Evolutionary conservation across 2,113 vertebrate species (phyloP).

Genomic region (Anolis carolinensis): DNA sequence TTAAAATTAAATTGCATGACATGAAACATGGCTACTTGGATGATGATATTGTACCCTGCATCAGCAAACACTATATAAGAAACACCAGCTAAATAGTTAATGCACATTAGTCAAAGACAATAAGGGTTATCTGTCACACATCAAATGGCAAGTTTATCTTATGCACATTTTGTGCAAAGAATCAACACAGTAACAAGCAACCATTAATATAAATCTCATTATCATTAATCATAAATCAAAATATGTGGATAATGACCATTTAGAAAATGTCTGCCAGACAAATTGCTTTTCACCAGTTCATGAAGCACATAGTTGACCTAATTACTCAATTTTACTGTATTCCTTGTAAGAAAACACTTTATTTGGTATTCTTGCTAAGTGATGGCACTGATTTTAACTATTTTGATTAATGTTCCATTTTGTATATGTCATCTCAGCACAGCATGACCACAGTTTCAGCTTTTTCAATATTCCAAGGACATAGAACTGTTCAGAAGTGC

Average conservation of each 20-base stretch:
- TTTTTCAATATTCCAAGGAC: background rate
- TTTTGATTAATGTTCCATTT: background rate
- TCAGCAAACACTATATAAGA: background rate
- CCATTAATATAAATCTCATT: constrained; percentile 1
- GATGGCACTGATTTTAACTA: background rate
- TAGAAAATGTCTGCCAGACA: background rate
- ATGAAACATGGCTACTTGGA: background rate
- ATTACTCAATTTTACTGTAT: constrained; percentile 4
- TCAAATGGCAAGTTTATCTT: constrained; percentile 12
- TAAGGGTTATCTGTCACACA: background rate
- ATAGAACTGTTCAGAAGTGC: background rate
- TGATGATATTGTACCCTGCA: constrained; percentile 8
- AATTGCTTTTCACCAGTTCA: constrained; percentile 18
- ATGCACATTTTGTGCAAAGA: constrained; percentile 1
- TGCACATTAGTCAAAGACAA: background rate
- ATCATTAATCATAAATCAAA: constrained; percentile 32
- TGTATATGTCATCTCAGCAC: background rate
- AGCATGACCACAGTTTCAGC: background rate
- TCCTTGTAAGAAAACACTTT: background rate
- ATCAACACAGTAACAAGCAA: background rate
- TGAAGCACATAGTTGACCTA: constrained; percentile 28
- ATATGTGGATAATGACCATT: constrained; percentile 5
- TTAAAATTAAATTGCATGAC: background rate
- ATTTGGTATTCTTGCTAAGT: constrained; percentile 11
- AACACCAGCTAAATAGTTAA: background rate